phyloP scores from a whole-genome alignment of 2,797 vertebrate species.

The Muscicapa striata region DNA sequence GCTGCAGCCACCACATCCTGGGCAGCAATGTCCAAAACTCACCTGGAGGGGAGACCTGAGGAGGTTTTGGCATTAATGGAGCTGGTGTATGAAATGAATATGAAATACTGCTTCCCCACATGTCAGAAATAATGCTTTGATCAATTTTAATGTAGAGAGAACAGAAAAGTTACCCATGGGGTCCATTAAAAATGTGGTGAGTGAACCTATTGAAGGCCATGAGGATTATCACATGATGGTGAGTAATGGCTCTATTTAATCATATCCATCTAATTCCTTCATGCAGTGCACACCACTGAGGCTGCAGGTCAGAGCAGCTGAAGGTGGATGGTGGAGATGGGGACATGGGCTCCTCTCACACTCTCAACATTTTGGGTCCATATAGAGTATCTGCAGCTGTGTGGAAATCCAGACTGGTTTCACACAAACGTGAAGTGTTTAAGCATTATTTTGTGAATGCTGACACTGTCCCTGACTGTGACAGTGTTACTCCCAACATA shows the following conservation, averaged over 20 bases:
- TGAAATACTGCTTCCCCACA: neutral
- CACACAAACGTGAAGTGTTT: neutral
- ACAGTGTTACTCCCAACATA: neutral
- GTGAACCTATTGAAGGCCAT: constrained; percentile 96
- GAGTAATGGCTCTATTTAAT: constrained; percentile 51
- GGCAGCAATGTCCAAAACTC: neutral
- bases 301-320: neutral
- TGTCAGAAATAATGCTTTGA: constrained; percentile 42
- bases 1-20: neutral
- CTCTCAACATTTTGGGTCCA: neutral
- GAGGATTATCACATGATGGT: constrained; percentile 99
- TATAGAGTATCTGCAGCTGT: neutral
- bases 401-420: neutral
- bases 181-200: constrained; percentile 99
- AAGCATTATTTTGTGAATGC: neutral
- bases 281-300: neutral
- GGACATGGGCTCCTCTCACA: neutral
- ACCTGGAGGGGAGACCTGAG: neutral
- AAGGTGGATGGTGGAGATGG: neutral
- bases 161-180: constrained; percentile 99
- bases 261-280: neutral
- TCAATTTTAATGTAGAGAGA: constrained; percentile 86
- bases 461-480: neutral
- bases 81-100: neutral
- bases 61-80: neutral